Percentiles rank a stretch among this genome's conserved stretches.
Conservation (phyloP, 2,797 vertebrate genomes). For the Pseudocheirus occidentalis region DNA sequence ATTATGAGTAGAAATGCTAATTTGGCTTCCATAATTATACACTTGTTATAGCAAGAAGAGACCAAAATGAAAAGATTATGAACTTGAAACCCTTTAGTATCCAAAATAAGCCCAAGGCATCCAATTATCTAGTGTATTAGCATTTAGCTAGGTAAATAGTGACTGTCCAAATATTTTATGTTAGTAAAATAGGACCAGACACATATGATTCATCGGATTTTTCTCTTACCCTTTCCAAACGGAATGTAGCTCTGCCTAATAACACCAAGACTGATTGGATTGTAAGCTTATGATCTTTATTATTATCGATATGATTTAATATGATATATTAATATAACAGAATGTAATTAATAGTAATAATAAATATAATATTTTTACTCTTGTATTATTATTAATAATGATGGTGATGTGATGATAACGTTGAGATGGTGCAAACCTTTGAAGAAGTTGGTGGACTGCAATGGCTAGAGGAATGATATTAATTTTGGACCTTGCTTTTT, state of each 20-base stretch:
- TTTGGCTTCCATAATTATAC: slow-evolving; percentile 40
- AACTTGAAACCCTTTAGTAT: slow-evolving; percentile 53
- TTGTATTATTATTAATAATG: background rate
- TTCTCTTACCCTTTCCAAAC: background rate
- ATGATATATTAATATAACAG: background rate
- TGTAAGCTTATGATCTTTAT: background rate
- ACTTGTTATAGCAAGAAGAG: slow-evolving; percentile 42
- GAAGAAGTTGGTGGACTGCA: background rate
- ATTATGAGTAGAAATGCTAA: slow-evolving; percentile 64
- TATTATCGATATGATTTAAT: background rate
- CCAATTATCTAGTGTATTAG: background rate
- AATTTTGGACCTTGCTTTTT: background rate
- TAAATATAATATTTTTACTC: background rate
- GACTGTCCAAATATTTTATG: slow-evolving; percentile 6
- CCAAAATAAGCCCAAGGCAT: slow-evolving; percentile 33
- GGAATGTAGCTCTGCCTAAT: background rate
- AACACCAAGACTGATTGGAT: background rate
- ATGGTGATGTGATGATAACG: background rate
- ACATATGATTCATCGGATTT: background rate
- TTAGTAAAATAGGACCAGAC: slow-evolving; percentile 29
- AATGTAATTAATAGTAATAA: background rate
- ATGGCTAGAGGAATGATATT: background rate
- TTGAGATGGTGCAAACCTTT: background rate
- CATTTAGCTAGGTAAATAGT: slow-evolving; percentile 24
- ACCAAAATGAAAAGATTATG: slow-evolving; percentile 61